Evolutionary conservation across 2,797 vertebrate genomes (phyloP).

Genomic region (Megalops cyprinoides): DNA sequence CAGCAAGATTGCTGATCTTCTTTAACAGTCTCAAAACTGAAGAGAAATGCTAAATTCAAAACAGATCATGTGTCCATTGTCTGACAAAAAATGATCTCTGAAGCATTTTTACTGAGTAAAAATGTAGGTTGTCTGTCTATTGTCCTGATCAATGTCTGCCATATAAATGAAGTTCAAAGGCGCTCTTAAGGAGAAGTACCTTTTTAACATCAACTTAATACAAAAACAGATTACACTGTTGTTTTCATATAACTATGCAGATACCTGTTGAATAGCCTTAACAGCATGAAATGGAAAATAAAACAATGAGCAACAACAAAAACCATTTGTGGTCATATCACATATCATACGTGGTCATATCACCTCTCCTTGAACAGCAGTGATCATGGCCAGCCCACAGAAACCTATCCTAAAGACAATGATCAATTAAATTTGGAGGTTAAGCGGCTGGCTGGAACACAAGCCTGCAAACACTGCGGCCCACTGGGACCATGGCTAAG

Average conservation of each 20-base stretch:
- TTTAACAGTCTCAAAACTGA: background rate
- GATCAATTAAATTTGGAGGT: too few relatives aligned
- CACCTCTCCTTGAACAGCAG: background rate
- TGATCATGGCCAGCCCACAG: background rate
- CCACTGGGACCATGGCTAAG: too few relatives aligned
- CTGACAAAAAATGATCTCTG: background rate
- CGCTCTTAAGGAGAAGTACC: background rate
- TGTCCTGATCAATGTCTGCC: background rate
- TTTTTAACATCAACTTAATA: too few relatives aligned
- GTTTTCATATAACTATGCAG: background rate
- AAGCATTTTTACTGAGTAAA: too few relatives aligned
- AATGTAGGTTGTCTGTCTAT: background rate
- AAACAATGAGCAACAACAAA: too few relatives aligned
- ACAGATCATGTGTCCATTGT: background rate
- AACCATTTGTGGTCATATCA: too few relatives aligned
- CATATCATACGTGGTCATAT: too few relatives aligned
- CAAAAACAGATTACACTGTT: background rate
- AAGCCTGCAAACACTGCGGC: too few relatives aligned
- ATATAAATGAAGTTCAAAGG: background rate
- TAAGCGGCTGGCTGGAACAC: too few relatives aligned
- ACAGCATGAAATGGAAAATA: too few relatives aligned
- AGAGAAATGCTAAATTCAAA: background rate
- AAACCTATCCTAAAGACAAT: too few relatives aligned
- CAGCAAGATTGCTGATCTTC: background rate
- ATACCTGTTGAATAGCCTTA: background rate